Evolutionary conservation across 2,888 invertebrate genomes (phyloP), one percentile per base, ranked within the genome.

Genomic region (Erebia palarica): DNA sequence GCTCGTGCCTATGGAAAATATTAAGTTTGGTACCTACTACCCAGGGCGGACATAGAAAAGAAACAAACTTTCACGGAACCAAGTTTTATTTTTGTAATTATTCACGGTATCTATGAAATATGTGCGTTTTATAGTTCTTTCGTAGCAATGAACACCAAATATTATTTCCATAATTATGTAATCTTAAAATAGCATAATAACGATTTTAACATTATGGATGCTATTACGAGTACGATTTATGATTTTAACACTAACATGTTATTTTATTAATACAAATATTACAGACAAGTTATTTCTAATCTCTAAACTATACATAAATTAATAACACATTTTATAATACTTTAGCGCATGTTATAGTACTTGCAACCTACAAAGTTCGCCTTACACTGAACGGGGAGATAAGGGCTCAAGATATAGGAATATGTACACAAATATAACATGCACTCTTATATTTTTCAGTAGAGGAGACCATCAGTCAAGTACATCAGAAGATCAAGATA

Each of bases 311-410:
- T 76, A 82, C 84, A 90, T 90, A 91, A 90, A 89, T 90, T 89
- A 90, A 86, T 90, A 90, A 91, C 90, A 90, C 86, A 87, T 77
- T 86, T 84, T 80, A 84, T 91, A 90, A 91, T 90, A 91, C 90
- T 88, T 86, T 81, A 83, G 81, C 81, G 81, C 82, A 83, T 83
- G 82, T 80, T 80, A 82, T 7, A 18, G 47, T 18, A 61, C 61
- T 61, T 44, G 61, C 47, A 8, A 47, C 47, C 47, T 47, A 47
- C 47, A 21, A 13, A 61, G 47, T 1, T 18, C 8, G 59, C n/a
- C 1, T 58, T 21, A 21, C 58, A 11, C 11, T 13, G 13, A 21
- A 27, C 36, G 11, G 13, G 47, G 11, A 47, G 47, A 47, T 47
- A 13, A 47, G 13, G 47, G 44, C 11, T 11, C 44, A 11, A 11